Evolutionary conservation across 2,888 invertebrate genomes (phyloP), one percentile per base, ranked within the genome.

Genomic region (Atethmia centrago): DNA sequence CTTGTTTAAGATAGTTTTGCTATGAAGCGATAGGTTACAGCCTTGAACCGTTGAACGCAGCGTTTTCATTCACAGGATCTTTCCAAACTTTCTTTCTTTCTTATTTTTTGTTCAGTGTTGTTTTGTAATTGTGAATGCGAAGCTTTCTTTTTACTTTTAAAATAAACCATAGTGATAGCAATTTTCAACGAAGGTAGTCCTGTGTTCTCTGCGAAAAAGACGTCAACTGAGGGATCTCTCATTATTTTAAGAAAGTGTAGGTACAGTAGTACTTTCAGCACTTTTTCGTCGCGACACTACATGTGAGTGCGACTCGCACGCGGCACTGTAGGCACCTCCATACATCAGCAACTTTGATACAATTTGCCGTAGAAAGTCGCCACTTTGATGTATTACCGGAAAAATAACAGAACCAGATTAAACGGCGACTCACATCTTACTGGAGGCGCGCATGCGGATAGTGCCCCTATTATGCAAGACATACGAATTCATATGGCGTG

Each of bases 351-450:
- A 92, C 86, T 93, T 93, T 93, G 93, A 94, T 94, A 94, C 93
- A 94, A 94, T 94, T 94, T 94, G 93, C 92, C 92, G 92, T 89
- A 88, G 90, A 91, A 90, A 92, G 90, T 93, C 90, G 91, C 91
- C 92, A 89, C 90, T 93, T 93, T 94, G 94, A 94, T 94, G 93
- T 94, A 94, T 93, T 87, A 88, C 94, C 93, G 94, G 94, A 93
- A 94, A 94, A 94, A 94, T 94, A 94, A 94, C 92, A 92, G 90
- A 80, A 77, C 89, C 89, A 90, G 92, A 94, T 93, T 94, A 93
- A 94, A 92, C 90, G 91, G 86, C 86, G 83, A 87, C 86, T 87
- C 89, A 87, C 87, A 87, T 86, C 89, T 88, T 77, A 79, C 77
- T 78, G 59, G n/a, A 61, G 12, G 45, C 49, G 14, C 40, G 45